Base-by-base conservation (phyloP, 2,113 vertebrate genomes). In the Nothobranchius furzeri region DNA sequence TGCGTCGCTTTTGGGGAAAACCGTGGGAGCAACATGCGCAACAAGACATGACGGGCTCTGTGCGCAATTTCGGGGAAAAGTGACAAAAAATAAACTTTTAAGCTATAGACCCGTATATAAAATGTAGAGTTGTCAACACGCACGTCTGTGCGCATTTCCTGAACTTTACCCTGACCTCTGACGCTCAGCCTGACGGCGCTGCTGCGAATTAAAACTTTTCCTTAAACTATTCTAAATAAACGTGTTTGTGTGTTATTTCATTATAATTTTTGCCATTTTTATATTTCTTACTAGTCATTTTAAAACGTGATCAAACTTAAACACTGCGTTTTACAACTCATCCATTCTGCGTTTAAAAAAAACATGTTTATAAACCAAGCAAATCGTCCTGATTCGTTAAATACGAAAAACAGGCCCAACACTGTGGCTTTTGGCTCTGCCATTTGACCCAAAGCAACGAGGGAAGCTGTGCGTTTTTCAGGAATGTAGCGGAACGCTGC, bases 401-500 rank as follows among this genome's bases (percentile, higher is more conserved):
- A 72, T 82, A 66, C 79, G 48, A 83, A 73, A 67, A 35, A 10
- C 52, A 51, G 42, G 65, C 30, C 43, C 42, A 51, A 60, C 68
- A 82, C 35, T 67, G 79, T 49, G 59, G 56, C 69, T 81, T 87
- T 86, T 89, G 81, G 89, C 74, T 88, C 75, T 68, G 60, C 65
- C 77, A 63, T 78, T 67, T 86, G 86, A 90, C 81, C 83, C 82
- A 72, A 66, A 82, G 64, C 81, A 72, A 56, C 12, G 66, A 75
- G 60, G 73, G 81, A 76, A 83, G 79, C 70, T 78, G 75, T 51
- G 77, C 64, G 17, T 87, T 86, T 86, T 87, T 64, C 67, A 86
- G 84, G 82, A 90, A 88, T 85, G 81, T 78, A 53, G 82, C 84
- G 75, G 78, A 84, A 85, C 79, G 68, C 80, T 85, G 83, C 24